Evolutionary conservation across 1,140 invertebrate genomes (phyloP), one percentile per base, ranked within the genome.

Genomic region (Tetranychus urticae): DNA sequence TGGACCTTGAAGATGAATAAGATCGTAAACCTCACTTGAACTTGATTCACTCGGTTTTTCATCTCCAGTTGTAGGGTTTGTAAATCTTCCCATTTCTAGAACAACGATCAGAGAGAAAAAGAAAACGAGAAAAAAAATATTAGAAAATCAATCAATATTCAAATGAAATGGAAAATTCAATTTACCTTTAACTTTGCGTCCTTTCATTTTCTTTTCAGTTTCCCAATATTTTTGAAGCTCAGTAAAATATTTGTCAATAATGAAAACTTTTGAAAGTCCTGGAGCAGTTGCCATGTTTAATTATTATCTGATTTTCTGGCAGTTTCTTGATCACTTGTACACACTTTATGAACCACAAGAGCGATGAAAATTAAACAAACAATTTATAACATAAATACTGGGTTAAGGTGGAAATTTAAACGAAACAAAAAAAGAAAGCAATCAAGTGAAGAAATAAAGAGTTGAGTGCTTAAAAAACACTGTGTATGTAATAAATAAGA

Each of bases 221-320:
- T 92, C 88, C 88, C 88, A 91, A 76, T 89, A 91, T 77, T 91
- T 91, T 73, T 90, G 87, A 73, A 91, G 77, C 77, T 91, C 88
- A 64, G 86, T 90, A 73, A 92, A 92, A 75, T 92, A 92, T 74
- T 91, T 92, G 81, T 92, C 88, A 78, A 92, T 80, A 73, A 92
- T 91, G 80, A 91, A 92, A 72, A 91, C 87, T 80, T 92, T 92
- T 69, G 86, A 88, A 65, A 89, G 81, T 75, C 86, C 87, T 74
- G 90, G 78, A 35, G 52, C 56, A 71, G 86, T 88, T 79, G 86
- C 85, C 84, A 86, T 86, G 56, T 57, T 34, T 5, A 52, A 42
- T 42, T 42, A 23, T 23, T 23, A 23, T 23, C 23, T 23, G 23
- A 23, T 23, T 23, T 23, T 23, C 23, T 23, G 23, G 23, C 23